Base-by-base conservation (phyloP, 2,113 vertebrate genomes). In the Brachyhypopomus gauderio region DNA sequence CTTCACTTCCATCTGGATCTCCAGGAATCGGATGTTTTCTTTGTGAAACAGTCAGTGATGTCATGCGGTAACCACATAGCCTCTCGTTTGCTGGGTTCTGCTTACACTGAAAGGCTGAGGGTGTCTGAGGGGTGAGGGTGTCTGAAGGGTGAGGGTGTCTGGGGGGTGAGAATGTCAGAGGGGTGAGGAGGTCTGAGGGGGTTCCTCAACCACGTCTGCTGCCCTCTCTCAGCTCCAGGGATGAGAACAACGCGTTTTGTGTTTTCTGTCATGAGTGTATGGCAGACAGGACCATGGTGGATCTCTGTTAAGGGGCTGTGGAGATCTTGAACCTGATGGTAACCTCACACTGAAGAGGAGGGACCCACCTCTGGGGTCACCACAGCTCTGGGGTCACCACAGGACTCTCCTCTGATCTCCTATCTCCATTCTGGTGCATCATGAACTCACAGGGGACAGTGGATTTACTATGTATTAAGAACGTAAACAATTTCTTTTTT, bases 321-420 rank as follows among this genome's bases (percentile, higher is more conserved):
- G 3, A 12, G 59, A 55, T 41, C 27, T 56, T 48, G 83, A 67
- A 58, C 70, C 45, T 52, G 60, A 75, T 36, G 25, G 14, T 63
- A 36, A 48, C 59, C 38, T 69, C 41, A 79, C 38, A 16, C 16
- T 6, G 19, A n/a, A 72, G 59, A 6, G 12, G 60, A 73, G 7
- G 34, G 48, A 77, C 45, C 72, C 9, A 76, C 56, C 48, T 76
- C 30, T 66, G n/a, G 23, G 45, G 52, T n/a, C n/a, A n/a, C n/a
- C n/a, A n/a, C n/a, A n/a, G n/a, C n/a, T n/a, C n/a, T n/a, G n/a
- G n/a, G n/a, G n/a, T n/a, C n/a, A n/a, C n/a, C n/a, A n/a, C n/a
- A n/a, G n/a, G 3, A n/a, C 20, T 4, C 52, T 19, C 30, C 16
- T 3, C 20, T 72, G 9, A 34, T 77, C 59, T 23, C 45, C 75